Evolutionary conservation across 2,888 invertebrate species (phyloP).

Genomic region (Limnephilus rhombicus): DNA sequence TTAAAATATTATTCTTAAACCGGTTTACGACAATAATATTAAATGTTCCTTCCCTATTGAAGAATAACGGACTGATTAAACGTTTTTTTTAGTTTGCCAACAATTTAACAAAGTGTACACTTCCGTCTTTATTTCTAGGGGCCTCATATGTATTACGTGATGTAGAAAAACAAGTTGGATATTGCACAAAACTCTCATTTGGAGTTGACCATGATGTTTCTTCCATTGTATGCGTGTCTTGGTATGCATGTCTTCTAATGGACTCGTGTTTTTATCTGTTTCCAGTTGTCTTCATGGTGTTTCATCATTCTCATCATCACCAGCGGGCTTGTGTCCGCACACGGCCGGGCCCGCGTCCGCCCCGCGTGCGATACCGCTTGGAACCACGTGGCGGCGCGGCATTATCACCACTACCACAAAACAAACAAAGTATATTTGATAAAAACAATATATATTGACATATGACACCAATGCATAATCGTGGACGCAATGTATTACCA

Average conservation of each 20-base stretch:
- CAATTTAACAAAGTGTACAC: too few species aligned
- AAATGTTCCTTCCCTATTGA: too few species aligned
- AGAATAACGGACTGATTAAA: too few species aligned
- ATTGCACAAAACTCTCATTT: too few species aligned
- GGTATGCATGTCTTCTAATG: not conserved
- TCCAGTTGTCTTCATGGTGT: slow-evolving; percentile 55
- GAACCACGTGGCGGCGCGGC: not conserved
- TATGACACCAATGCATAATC: slow-evolving; percentile 61
- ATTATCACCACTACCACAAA: slow-evolving; percentile 15
- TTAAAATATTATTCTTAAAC: too few species aligned
- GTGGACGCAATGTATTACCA: slow-evolving; percentile 48
- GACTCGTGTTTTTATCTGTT: not conserved
- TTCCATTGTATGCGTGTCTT: not conserved
- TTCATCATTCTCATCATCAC: slow-evolving; percentile 38
- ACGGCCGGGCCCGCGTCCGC: slow-evolving; percentile 9
- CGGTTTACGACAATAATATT: too few species aligned
- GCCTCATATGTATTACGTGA: too few species aligned
- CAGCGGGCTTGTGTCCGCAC: slow-evolving; percentile 6
- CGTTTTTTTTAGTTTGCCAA: too few species aligned
- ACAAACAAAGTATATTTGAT: slow-evolving; percentile 37
- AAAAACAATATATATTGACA: slow-evolving; percentile 27
- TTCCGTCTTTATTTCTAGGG: too few species aligned
- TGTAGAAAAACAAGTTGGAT: too few species aligned
- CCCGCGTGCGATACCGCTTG: not conserved
- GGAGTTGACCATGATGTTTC: not conserved